These are phyloP conservation scores for Conomelus anceps DNA, from an alignment of 2,888 invertebrate species.

Conservation along the genomic window DNA sequence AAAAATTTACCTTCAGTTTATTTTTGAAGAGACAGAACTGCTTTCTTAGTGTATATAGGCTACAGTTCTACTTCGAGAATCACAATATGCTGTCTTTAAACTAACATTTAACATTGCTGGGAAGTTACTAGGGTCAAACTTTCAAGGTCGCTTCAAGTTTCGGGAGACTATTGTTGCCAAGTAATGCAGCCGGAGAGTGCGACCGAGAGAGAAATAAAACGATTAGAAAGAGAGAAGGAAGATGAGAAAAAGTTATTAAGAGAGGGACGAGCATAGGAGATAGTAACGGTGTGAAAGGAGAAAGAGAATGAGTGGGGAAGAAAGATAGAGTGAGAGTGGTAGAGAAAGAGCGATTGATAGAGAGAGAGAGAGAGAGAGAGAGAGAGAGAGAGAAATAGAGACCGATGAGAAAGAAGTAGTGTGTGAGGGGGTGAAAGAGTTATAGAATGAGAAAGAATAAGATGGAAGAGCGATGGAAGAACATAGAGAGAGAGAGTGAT, in stretches of 20 bases:
- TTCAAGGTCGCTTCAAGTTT: slow-evolving; percentile 1
- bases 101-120: not conserved
- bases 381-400: not conserved
- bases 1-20: no score
- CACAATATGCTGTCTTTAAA: not conserved
- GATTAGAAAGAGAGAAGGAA: not conserved
- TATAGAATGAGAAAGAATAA: not conserved
- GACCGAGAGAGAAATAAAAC: not conserved
- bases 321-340: no score
- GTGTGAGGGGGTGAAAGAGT: not conserved
- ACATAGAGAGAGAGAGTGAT: not conserved
- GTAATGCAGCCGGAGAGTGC: not conserved
- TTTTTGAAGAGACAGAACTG: not conserved
- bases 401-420: no score
- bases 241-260: no score
- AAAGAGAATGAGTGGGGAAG: no score
- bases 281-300: no score
- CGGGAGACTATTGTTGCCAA: not conserved
- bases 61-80: not conserved
- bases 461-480: not conserved
- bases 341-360: not conserved
- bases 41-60: no score
- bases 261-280: no score
- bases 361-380: not conserved
- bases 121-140: slow-evolving; percentile 6